A percentile compares a stretch with the other conserved stretches of the same genome.
These are phyloP conservation scores for Dasyurus viverrinus DNA, from an alignment of 2,113 vertebrate species.

Conservation along the genomic window DNA sequence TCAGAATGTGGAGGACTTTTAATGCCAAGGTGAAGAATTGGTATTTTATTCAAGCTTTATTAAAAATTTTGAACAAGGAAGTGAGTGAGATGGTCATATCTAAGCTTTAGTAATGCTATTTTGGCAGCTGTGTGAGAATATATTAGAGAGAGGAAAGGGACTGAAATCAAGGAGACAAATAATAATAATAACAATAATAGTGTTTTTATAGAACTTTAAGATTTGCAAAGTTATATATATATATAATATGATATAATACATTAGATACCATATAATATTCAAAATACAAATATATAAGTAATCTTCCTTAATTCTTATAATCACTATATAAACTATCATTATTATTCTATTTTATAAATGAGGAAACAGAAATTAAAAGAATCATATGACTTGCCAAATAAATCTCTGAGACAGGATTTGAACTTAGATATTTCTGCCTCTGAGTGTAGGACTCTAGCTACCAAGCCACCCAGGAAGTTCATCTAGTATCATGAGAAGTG, in stretches of 20 bases:
- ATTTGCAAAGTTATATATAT: background rate
- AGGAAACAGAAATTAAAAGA: background rate
- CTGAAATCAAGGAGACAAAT: background rate
- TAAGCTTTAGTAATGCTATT: background rate
- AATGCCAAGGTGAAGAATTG: background rate
- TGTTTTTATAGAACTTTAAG: background rate
- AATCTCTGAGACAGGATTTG: background rate
- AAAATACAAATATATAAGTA: background rate
- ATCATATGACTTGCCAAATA: background rate
- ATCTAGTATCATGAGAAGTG: background rate
- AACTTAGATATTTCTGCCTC: background rate
- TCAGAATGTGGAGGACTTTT: background rate
- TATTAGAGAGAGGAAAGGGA: background rate
- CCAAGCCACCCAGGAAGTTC: background rate
- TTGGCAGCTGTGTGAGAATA: background rate
- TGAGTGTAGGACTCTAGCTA: background rate
- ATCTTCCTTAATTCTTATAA: background rate
- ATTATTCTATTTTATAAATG: background rate
- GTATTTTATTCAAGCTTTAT: background rate
- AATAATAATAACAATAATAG: background rate
- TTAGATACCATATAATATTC: too few relatives aligned
- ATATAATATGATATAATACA: too few relatives aligned
- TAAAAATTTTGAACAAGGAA: background rate
- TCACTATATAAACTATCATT: background rate
- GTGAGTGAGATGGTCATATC: background rate